Conservation (phyloP, 2,888 invertebrate genomes). For the Limenitis camilla region DNA sequence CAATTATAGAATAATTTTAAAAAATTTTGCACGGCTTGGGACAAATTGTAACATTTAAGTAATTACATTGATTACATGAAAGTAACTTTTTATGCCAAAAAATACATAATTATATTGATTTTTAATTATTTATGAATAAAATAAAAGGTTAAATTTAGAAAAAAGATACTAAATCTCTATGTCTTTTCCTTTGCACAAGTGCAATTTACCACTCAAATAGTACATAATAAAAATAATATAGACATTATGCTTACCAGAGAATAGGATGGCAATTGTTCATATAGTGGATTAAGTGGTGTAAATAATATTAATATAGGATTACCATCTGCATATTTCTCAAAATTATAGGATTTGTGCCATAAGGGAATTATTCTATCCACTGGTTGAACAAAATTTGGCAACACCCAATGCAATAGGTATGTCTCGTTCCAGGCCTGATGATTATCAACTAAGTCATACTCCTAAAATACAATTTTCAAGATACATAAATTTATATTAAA, state of each 20-base stretch:
- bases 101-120: too few relatives aligned
- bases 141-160: too few relatives aligned
- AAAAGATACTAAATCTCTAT: too few relatives aligned
- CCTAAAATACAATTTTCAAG: constrained; percentile 44
- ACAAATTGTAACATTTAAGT: background rate
- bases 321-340: constrained; percentile 79
- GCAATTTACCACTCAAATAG: too few relatives aligned
- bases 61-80: too few relatives aligned
- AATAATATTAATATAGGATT: constrained; percentile 85
- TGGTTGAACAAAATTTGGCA: constrained; percentile 75
- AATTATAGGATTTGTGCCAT: constrained; percentile 79
- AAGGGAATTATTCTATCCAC: constrained; percentile 80
- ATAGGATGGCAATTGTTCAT: constrained; percentile 78
- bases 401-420: constrained; percentile 75
- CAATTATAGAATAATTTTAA: background rate
- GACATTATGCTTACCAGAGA: constrained; percentile 74
- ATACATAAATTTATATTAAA: background rate
- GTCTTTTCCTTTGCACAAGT: too few relatives aligned
- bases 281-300: constrained; percentile 84
- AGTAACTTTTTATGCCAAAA: too few relatives aligned
- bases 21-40: background rate
- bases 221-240: background rate
- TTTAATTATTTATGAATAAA: too few relatives aligned
- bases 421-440: constrained; percentile 54
- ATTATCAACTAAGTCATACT: constrained; percentile 60